Base-by-base conservation (phyloP, 2,113 vertebrate species). In the Pampusana beccarii region DNA sequence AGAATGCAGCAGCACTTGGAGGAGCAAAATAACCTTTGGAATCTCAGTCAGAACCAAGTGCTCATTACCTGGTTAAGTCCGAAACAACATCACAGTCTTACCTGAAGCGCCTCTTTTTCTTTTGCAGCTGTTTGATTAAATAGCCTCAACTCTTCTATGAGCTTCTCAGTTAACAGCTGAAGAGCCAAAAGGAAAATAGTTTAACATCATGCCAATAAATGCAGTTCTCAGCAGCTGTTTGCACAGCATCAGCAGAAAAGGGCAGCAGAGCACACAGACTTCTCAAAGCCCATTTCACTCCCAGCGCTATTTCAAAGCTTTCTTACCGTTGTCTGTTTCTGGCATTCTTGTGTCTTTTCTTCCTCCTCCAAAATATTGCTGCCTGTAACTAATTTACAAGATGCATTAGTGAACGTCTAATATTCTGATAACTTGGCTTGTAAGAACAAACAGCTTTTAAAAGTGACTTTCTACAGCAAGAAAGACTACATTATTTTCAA, bases 81-180 rank as follows among this genome's bases (percentile, higher is more conserved):
- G 21, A 57, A 62, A 36, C 21, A 16, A 56, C 38, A 48, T 33
- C 70, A 16, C 62, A 28, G 24, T 40, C 97, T 97, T 78, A 98
- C 98, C 98, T 98, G 93, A 61, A 98, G 73, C 17, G 86, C 71
- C 18, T 97, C 96, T 64, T 95, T 97, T 70, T 98, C 97, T 81
- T 97, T 87, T 61, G 48, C 97, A 86, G 86, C 95, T 15, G 77
- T 94, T 91, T 97, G 78, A 25, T 94, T 98, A 93, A 98, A 98
- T 10, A 89, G 46, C 79, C 56, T 94, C 95, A 98, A 48, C 13
- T 98, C 97, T 73, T 92, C 96, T 78, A 94, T 40, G 31, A 98
- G 95, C 62, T 97, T 92, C 92, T 97, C 94, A 5, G 97, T 97
- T 18, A 98, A 92, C 62, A 94, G 56, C 98, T 98, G 90, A 85